Conservation (phyloP, 2,113 vertebrate genomes). For the Corythornis cristatus region DNA sequence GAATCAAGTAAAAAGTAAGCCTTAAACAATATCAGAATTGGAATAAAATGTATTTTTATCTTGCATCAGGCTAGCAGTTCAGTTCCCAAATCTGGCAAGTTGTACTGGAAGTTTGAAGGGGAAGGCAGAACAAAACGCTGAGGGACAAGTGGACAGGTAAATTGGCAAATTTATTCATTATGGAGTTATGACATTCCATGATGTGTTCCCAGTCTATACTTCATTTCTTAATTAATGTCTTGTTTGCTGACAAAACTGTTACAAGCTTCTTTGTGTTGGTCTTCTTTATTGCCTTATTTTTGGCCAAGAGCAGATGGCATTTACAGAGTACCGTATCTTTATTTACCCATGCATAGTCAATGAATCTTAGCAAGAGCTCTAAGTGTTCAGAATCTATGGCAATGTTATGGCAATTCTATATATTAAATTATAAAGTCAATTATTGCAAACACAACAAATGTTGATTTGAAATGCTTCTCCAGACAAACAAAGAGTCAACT, state of each 20-base stretch:
- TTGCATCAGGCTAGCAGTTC: not conserved
- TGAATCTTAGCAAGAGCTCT: not conserved
- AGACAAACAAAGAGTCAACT: not conserved
- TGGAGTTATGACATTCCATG: not conserved
- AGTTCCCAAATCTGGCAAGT: not conserved
- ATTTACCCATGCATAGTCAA: not conserved
- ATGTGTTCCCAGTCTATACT: fast-evolving
- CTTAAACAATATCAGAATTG: not conserved
- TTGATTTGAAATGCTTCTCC: not conserved
- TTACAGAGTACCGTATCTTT: not conserved
- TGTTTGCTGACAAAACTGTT: not conserved
- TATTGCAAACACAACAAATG: not conserved
- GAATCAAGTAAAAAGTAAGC: not conserved
- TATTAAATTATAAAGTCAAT: not conserved
- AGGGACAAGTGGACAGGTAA: not conserved
- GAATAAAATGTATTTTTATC: not conserved
- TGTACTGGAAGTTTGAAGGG: not conserved
- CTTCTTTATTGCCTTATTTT: not conserved
- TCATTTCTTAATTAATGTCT: not conserved
- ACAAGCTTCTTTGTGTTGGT: not conserved
- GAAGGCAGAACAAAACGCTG: not conserved
- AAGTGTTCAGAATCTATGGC: not conserved
- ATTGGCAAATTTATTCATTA: not conserved
- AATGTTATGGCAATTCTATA: not conserved
- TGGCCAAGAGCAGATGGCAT: not conserved